A percentile compares a stretch with the other conserved stretches of the same genome.
phyloP scores from a whole-genome alignment of 2,888 invertebrate species.

The Pegoplata infirma region DNA sequence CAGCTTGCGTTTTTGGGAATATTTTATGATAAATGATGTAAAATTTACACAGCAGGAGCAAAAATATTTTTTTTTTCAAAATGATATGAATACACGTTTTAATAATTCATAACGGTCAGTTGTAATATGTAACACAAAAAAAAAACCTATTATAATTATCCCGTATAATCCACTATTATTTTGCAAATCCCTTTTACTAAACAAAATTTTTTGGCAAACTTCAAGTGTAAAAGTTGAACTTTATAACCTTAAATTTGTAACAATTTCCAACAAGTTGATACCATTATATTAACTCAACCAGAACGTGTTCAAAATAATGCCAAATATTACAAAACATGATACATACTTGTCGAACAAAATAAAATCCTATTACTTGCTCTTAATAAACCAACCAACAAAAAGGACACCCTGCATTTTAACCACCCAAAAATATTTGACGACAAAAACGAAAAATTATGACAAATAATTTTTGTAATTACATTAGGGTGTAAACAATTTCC shows the following conservation, averaged over 20 bases:
- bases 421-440: too few relatives aligned
- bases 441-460: not conserved
- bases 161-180: not conserved
- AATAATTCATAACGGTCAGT: slow-evolving; percentile 35
- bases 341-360: slow-evolving; percentile 7
- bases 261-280: slow-evolving; percentile 10
- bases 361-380: slow-evolving; percentile 30
- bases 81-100: not conserved
- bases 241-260: slow-evolving; percentile 30
- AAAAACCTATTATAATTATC: not conserved
- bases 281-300: slow-evolving; percentile 34
- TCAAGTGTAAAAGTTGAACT: slow-evolving; percentile 36
- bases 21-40: slow-evolving; percentile 50
- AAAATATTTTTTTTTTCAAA: slow-evolving; percentile 7
- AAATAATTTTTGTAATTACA: not conserved
- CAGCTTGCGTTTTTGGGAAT: slow-evolving; percentile 40
- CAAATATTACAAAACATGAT: slow-evolving; percentile 11
- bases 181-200: not conserved
- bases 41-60: slow-evolving; percentile 43
- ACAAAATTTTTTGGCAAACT: not conserved
- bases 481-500: too few relatives aligned
- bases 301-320: slow-evolving; percentile 38
- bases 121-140: not conserved
- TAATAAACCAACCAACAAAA: slow-evolving; percentile 10
- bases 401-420: slow-evolving; percentile 30